Base-by-base conservation (phyloP, 2,113 vertebrate genomes). In the Pipa parva region DNA sequence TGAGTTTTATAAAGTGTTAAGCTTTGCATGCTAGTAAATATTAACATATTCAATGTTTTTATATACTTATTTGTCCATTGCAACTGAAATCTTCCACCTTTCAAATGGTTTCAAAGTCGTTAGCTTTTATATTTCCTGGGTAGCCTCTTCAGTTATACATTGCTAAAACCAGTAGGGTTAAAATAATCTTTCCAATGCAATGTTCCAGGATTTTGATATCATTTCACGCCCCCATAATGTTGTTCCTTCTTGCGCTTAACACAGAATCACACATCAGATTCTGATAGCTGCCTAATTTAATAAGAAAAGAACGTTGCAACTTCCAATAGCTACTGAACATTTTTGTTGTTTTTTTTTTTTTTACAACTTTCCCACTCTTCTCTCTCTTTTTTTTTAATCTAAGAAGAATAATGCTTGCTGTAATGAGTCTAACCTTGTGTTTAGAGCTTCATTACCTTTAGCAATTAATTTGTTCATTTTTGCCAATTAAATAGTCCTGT, bases 371-470 rank as follows among this genome's bases (percentile, higher is more conserved):
- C 39, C 15, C 10, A 13, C 36, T 39, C n/a, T 39, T 39, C 12
- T 11, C 36, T 12, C 36, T 13, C 13, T 20, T 57, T 25, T 55
- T 55, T 55, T 57, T 20, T 27, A n/a, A 57, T 15, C 28, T 57
- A 33, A 57, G 54, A 18, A 15, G 12, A 28, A 22, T 20, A 51
- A 31, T 9, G 20, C 21, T 51, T 37, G 1, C 31, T n/a, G 26
- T 63, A 50, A 63, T 58, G 20, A 37, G 18, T 51, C 26, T 21
- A 28, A 37, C 4, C 21, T 18, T 5, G 17, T 18, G n/a, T 68
- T 59, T 20, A 60, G 36, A 60, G 58, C 48, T 50, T 60, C 55
- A 49, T 59, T 52, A 70, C 27, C 22, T 52, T 46, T 39, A 54
- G 18, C 48, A 26, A 59, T 42, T 52, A 48, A 58, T 37, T 52